These are phyloP conservation scores for Mystacides longicornis DNA, from an alignment of 2,888 invertebrate genomes.

Conservation along the genomic window DNA sequence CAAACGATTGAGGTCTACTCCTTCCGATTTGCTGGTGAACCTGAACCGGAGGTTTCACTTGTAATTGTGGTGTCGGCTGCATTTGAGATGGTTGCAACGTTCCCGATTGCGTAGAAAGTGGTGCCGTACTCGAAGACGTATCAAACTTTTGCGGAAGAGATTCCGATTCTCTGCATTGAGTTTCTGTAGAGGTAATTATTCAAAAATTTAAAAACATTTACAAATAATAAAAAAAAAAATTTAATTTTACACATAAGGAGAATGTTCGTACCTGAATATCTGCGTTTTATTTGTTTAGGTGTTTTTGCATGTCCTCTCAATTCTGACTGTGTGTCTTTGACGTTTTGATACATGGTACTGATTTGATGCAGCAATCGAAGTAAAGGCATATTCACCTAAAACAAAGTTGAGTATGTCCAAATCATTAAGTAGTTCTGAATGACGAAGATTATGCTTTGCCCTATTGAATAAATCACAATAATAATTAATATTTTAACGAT, in stretches of 20 bases:
- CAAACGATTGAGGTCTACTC: constrained; percentile 75
- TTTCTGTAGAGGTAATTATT: not conserved
- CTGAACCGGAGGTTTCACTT: constrained; percentile 12
- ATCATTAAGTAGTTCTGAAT: no score
- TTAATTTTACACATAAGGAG: not conserved
- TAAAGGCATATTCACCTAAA: constrained; percentile 86
- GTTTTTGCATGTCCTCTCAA: constrained; percentile 58
- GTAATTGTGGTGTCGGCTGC: constrained; percentile 2
- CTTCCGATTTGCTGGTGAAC: constrained; percentile 29
- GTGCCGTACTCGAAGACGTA: constrained; percentile 10
- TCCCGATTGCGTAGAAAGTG: constrained; percentile 15
- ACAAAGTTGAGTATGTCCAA: constrained; percentile 1
- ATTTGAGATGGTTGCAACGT: constrained; percentile 5
- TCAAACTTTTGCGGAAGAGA: constrained; percentile 7
- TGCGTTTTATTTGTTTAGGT: constrained; percentile 38
- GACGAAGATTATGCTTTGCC: no score
- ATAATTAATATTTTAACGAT: constrained; percentile 6
- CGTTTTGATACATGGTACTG: constrained; percentile 95
- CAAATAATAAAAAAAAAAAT: not conserved
- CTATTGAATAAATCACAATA: no score
- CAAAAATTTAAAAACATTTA: no score
- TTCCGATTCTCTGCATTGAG: not conserved
- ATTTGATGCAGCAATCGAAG: constrained; percentile 90
- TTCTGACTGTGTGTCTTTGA: constrained; percentile 89
- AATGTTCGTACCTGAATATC: constrained; percentile 36